phyloP scores from a whole-genome alignment of 2,888 invertebrate genomes.

The Spodoptera littoralis region DNA sequence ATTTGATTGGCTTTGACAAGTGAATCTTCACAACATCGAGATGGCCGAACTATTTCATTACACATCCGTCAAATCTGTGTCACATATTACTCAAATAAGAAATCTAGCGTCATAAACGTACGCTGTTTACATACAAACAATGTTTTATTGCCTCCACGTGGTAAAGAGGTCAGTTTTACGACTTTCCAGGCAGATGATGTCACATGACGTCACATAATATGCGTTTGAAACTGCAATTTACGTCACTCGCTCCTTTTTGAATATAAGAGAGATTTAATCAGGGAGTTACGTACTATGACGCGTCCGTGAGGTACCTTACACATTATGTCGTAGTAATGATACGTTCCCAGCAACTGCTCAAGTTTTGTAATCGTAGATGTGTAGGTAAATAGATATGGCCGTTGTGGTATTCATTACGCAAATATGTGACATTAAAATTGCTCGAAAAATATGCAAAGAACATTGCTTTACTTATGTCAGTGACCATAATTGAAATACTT shows the following conservation, averaged over 20 bases:
- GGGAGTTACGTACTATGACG: conserved; percentile 44
- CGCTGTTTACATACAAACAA: conserved; percentile 25
- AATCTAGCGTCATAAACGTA: conserved; percentile 16
- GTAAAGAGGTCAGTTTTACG: conserved; percentile 39
- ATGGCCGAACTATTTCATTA: conserved; percentile 19
- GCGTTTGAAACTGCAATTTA: conserved; percentile 36
- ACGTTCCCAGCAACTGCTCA: conserved; percentile 19
- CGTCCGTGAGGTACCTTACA: conserved; percentile 16
- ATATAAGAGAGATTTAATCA: conserved; percentile 45
- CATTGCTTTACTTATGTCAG: not conserved
- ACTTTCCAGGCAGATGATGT: conserved; percentile 44
- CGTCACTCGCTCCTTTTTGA: conserved; percentile 42
- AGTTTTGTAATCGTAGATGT: conserved; percentile 38
- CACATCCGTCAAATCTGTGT: conserved; percentile 27
- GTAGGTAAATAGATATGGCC: conserved; percentile 41
- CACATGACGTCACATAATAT: conserved; percentile 43
- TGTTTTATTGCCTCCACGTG: conserved; percentile 19
- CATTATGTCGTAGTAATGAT: conserved; percentile 39
- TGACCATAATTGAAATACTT: not conserved
- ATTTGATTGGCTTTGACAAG: conserved; percentile 1
- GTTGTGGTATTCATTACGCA: conserved; percentile 21
- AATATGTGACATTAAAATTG: conserved; percentile 16
- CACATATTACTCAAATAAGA: conserved; percentile 24
- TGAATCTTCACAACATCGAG: not conserved
- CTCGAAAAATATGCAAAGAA: not conserved